These are phyloP conservation scores for Falco concolor DNA, from an alignment of 2,797 vertebrate species.

Conservation along the genomic window DNA sequence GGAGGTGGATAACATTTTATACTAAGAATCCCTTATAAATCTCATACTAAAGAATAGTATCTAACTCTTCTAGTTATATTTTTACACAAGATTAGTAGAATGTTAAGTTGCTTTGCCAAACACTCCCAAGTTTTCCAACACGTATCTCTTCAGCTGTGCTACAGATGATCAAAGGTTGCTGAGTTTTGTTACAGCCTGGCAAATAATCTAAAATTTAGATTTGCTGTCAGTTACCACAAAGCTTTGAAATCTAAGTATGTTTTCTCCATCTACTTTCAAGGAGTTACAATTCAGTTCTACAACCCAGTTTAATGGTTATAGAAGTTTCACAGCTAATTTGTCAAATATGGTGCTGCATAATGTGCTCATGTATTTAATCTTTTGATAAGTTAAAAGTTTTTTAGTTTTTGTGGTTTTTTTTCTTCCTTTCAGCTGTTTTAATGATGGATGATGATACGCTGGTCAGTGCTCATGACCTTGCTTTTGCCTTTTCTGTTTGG, in stretches of 20 bases:
- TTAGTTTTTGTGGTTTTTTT: neutral
- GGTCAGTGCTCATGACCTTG: constrained; percentile 89
- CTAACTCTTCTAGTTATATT: neutral
- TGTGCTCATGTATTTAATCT: neutral
- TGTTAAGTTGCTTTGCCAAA: neutral
- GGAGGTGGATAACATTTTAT: neutral
- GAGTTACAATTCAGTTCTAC: neutral
- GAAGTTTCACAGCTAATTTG: neutral
- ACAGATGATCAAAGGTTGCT: neutral
- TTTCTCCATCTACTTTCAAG: neutral
- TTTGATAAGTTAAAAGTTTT: neutral
- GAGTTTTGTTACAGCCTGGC: neutral
- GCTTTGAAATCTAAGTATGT: neutral
- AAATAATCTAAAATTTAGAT: neutral
- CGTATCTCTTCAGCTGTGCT: neutral
- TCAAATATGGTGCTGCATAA: neutral
- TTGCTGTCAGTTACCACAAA: neutral
- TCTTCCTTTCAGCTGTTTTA: constrained; percentile 80
- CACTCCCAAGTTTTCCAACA: neutral
- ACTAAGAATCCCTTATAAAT: neutral
- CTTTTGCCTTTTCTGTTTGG: constrained; percentile 93
- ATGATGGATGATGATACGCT: constrained; percentile 95
- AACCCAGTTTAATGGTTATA: neutral
- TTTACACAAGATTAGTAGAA: neutral
- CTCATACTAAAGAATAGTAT: neutral